Evolutionary conservation across 2,113 vertebrate genomes (phyloP), one percentile per base, ranked within the genome.

Genomic region (Mormyrus iriodes): DNA sequence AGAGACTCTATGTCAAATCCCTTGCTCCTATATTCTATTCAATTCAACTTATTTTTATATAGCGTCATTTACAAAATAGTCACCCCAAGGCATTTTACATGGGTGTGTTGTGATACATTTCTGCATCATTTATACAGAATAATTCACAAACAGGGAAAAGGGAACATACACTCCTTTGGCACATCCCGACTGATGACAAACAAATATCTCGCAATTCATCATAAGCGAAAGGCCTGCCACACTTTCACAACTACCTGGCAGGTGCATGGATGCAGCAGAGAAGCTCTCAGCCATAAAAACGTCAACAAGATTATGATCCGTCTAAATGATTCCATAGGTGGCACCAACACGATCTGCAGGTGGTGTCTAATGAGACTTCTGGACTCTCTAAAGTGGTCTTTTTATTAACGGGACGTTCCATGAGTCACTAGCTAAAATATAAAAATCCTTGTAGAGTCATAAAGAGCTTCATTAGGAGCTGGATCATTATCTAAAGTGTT

Each of bases 401-500:
- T n/a, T 51, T 17, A 3, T 39, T n/a, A 24, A 15, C 31, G 69
- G n/a, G 69, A 46, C 5, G 51, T 35, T 53, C 24, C 85, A 39
- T 24, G 49, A 86, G 27, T n/a, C 85, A 86, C 85, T 27, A 24
- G 3, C 53, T 35, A 53, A 31, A 27, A 39, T 53, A 85, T 48
- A 13, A 51, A 44, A 84, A 84, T 48, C 82, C 44, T 76, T 39
- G 31, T 79, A 79, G 15, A 79, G 73, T 79, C 73, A 42, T 79
- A 42, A 79, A 76, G 31, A 79, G 13, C 31, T 79, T 79, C 73
- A 79, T 79, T 79, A 79, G 42, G 42, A 79, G 73, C 73, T 42
- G 35, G 31, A 79, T 79, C 73, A 79, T 42, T 79, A 79, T 79
- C 24, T 3, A 35, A 86, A 86, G 52, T 84, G 88, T 86, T 88